Conservation (phyloP, 2,797 vertebrate genomes). For the Danio kyathit region DNA sequence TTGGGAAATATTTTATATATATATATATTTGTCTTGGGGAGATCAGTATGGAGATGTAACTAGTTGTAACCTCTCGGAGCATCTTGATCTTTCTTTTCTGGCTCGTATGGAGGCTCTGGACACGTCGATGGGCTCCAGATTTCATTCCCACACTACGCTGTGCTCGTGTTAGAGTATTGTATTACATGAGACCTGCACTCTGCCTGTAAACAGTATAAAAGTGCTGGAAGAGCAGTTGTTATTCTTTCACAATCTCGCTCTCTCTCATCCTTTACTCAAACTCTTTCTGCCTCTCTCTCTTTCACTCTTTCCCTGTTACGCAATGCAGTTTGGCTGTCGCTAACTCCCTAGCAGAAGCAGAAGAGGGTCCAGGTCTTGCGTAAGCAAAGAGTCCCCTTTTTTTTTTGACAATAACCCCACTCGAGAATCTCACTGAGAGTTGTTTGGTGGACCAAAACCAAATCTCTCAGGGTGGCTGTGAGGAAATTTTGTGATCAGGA, state of each 20-base stretch:
- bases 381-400: constrained; percentile 71
- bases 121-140: constrained; percentile 53
- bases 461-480: constrained; percentile 20
- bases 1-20: no score
- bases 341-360: constrained; percentile 65
- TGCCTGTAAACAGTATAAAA: constrained; percentile 70
- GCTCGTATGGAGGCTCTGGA: constrained; percentile 39
- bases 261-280: not conserved
- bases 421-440: constrained; percentile 30
- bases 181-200: constrained; percentile 63
- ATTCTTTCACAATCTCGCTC: constrained; percentile 67
- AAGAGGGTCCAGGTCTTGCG: constrained; percentile 75
- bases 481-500: constrained; percentile 45
- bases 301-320: constrained; percentile 61
- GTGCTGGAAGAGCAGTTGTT: constrained; percentile 67
- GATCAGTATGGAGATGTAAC: no score
- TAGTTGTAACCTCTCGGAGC: constrained; percentile 38
- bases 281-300: constrained; percentile 19
- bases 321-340: constrained; percentile 70
- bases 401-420: constrained; percentile 42
- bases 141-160: constrained; percentile 56
- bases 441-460: constrained; percentile 2
- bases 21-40: no score
- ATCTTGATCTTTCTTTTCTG: constrained; percentile 42
- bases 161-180: constrained; percentile 67